Base-by-base conservation (phyloP, 2,113 vertebrate species). In the Tricholaema leucomelas region DNA sequence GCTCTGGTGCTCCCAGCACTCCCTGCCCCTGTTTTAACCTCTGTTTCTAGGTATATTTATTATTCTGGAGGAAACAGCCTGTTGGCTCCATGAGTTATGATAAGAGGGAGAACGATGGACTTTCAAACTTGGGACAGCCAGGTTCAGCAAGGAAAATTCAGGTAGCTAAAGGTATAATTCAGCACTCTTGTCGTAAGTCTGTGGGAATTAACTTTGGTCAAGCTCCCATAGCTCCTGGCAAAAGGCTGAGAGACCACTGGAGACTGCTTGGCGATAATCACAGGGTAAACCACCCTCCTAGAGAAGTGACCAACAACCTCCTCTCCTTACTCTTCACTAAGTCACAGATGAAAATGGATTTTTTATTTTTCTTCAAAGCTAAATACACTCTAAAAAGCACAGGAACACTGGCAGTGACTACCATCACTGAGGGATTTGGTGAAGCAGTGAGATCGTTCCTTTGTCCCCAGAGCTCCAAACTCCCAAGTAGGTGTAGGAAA, bases 11-110 rank as follows among this genome's bases (percentile, higher is more conserved):
- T 90, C 70, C 70, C 74, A 92, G 95, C 19, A 0, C 86, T 65
- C 83, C 30, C 77, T 94, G 88, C 90, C 90, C 92, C 73, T 65
- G 1, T 67, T 91, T 95, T 94, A 81, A 96, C 83, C 92, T 88
- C 77, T 5, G 1, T 84, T 95, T 84, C 88, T 86, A 91, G 85
- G 65, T 31, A 31, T 81, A 87, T 90, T 94, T 90, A 46, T 87
- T 94, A 82, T 80, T 91, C 35, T 1, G 3, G 85, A 92, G 92
- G 95, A 96, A 94, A 88, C 90, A 91, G 90, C 77, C 65, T 5
- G 8, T 42, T 85, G 91, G 74, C 72, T 90, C 11, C 2, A 0
- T 63, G 58, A 91, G 40, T 85, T 87, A 82, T 23, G 59, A 44
- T 65, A 74, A 88, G 56, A 66, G 28, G 44, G 25, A 58, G 67